These are phyloP conservation scores for Oligia strigilis DNA, from an alignment of 2,888 invertebrate species.

Conservation along the genomic window DNA sequence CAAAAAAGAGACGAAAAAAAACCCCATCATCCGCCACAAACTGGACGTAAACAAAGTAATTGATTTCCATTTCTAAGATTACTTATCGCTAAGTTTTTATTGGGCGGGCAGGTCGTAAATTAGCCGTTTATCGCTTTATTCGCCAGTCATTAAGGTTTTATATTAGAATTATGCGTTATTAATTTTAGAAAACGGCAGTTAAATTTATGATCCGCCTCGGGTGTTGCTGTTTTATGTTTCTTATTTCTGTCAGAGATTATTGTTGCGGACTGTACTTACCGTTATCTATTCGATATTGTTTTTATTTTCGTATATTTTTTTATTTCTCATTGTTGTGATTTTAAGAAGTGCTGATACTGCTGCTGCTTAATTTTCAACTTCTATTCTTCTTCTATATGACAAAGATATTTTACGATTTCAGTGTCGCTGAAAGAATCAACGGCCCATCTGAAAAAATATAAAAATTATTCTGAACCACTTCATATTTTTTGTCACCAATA, in stretches of 20 bases:
- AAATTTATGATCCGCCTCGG: slow-evolving; percentile 79
- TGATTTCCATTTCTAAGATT: slow-evolving; percentile 79
- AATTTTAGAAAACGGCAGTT: slow-evolving; percentile 86
- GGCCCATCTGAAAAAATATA: background rate
- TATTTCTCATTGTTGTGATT: background rate
- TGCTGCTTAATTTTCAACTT: background rate
- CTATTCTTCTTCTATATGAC: too few species aligned
- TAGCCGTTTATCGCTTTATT: slow-evolving; percentile 86
- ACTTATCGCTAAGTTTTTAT: slow-evolving; percentile 79
- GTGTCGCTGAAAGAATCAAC: background rate
- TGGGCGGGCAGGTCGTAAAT: slow-evolving; percentile 79
- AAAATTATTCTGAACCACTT: background rate
- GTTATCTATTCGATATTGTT: background rate
- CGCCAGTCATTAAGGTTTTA: slow-evolving; percentile 88
- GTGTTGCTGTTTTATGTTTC: slow-evolving; percentile 74
- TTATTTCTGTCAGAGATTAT: slow-evolving; percentile 69
- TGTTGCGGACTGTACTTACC: slow-evolving; percentile 56
- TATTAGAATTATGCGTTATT: slow-evolving; percentile 87
- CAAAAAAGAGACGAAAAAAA: slow-evolving; percentile 54
- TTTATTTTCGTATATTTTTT: background rate
- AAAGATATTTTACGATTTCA: background rate
- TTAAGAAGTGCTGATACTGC: background rate
- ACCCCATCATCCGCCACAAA: slow-evolving; percentile 58
- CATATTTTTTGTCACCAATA: background rate
- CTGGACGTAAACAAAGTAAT: slow-evolving; percentile 80